A percentile compares a stretch with the other conserved stretches of the same genome.
Evolutionary conservation across 2,113 vertebrate species (phyloP).

Genomic region (Urocitellus parryii): DNA sequence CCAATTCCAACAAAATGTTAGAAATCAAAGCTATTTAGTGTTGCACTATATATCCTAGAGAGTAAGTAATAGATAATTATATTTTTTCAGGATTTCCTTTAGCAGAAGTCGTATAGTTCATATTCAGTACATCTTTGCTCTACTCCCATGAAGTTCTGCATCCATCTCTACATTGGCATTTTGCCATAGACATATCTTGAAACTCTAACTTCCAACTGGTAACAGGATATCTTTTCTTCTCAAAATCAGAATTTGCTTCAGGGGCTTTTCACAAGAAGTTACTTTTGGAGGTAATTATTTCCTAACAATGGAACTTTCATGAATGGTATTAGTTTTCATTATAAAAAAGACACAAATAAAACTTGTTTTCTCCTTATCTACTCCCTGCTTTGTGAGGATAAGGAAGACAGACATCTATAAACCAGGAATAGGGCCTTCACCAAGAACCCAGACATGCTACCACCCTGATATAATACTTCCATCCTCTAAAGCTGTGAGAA

Average conservation of each 20-base stretch:
- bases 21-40: conserved; percentile 8
- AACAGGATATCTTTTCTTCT: background rate
- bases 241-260: background rate
- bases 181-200: background rate
- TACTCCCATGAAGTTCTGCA: background rate
- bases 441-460: background rate
- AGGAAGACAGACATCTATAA: background rate
- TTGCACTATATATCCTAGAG: background rate
- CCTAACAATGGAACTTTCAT: background rate
- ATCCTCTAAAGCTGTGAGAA: background rate
- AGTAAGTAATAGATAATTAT: background rate
- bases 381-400: background rate
- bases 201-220: background rate
- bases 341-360: background rate
- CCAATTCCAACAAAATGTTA: background rate
- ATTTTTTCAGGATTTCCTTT: conserved; percentile 34
- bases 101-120: conserved; percentile 24
- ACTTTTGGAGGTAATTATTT: background rate
- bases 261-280: background rate
- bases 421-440: background rate
- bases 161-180: background rate
- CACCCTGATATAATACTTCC: background rate
- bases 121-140: background rate
- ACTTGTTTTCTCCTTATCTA: background rate
- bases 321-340: background rate